Conservation (phyloP, 2,113 vertebrate genomes). For the Toxostoma redivivum region DNA sequence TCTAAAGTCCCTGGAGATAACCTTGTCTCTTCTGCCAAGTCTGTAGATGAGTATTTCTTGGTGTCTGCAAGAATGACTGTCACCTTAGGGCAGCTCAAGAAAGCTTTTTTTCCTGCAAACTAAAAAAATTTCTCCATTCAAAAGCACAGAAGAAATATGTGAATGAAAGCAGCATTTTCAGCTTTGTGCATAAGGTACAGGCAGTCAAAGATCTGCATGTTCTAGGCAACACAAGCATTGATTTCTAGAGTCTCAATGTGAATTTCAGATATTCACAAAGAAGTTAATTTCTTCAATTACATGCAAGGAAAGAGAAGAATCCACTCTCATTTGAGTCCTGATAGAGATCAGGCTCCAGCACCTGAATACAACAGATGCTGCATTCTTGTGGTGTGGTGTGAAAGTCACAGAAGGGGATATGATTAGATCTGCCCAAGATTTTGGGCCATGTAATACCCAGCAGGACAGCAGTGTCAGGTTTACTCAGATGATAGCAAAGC, state of each 20-base stretch:
- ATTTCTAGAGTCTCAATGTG: background rate
- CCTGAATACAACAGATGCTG: background rate
- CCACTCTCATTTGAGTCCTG: background rate
- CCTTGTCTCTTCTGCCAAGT: background rate
- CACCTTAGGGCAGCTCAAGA: background rate
- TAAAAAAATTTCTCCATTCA: background rate
- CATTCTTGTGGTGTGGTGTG: background rate
- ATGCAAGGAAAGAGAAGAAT: background rate
- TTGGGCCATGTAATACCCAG: background rate
- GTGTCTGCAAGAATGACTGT: background rate
- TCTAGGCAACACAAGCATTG: background rate
- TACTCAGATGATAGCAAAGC: background rate
- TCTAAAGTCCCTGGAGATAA: background rate
- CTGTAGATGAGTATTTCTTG: background rate
- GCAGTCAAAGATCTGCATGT: background rate
- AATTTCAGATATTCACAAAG: background rate
- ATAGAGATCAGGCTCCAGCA: background rate
- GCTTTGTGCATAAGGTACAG: background rate
- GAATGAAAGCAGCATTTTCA: background rate
- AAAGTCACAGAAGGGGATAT: background rate
- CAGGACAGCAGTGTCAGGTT: background rate
- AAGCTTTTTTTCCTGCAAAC: background rate
- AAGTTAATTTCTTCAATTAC: background rate
- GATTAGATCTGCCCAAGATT: background rate
- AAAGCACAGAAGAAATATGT: background rate